Percentiles rank a stretch among this genome's conserved stretches.
Evolutionary conservation across 2,888 invertebrate species (phyloP).

Genomic region (Chalcis sispes): DNA sequence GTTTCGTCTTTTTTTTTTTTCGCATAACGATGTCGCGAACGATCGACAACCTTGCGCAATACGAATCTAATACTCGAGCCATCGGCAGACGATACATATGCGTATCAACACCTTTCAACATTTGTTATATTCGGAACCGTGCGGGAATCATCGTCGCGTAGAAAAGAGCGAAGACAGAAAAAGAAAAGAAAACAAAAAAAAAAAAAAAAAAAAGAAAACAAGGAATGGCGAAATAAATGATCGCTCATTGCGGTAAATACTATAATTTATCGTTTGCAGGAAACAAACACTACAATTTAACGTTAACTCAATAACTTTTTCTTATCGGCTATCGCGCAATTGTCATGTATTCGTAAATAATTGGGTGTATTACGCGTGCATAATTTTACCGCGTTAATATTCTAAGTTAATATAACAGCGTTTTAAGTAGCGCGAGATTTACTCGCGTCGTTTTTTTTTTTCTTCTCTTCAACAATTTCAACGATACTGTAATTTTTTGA

Average conservation of each 20-base stretch:
- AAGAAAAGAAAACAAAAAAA: too few relatives aligned
- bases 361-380: conserved; percentile 1
- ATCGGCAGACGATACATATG: background rate
- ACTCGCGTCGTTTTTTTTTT: conserved; percentile 4
- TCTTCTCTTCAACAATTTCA: background rate
- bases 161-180: too few relatives aligned
- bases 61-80: conserved; percentile 15
- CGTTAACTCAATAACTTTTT: background rate
- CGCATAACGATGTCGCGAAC: conserved; percentile 43
- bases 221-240: conserved; percentile 20
- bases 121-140: conserved; percentile 34
- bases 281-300: conserved; percentile 21
- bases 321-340: conserved; percentile 27
- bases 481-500: background rate
- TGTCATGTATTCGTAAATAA: conserved; percentile 16
- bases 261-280: conserved; percentile 14
- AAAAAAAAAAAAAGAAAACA: too few relatives aligned
- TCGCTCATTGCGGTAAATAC: conserved; percentile 7
- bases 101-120: conserved; percentile 47
- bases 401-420: background rate
- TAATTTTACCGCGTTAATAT: background rate
- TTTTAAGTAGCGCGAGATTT: background rate
- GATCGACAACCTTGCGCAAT: conserved; percentile 43
- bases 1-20: conserved; percentile 6
- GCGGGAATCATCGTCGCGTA: conserved; percentile 6